Conservation (phyloP, 2,113 vertebrate genomes). For the Pterophyllum scalare region DNA sequence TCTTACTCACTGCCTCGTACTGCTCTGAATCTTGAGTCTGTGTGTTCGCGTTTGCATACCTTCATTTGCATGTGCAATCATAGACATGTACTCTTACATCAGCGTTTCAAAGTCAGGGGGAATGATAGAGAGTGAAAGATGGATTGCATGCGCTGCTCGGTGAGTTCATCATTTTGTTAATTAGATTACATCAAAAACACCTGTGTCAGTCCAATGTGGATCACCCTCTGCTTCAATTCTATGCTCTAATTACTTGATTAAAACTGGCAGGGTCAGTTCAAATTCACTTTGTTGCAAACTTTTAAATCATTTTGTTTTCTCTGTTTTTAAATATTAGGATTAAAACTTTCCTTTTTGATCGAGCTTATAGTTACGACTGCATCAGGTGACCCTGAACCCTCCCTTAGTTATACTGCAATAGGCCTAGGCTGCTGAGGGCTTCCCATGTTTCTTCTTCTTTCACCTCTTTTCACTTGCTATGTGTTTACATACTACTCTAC, state of each 20-base stretch:
- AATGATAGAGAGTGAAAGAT: not conserved
- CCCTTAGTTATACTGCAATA: too few species aligned
- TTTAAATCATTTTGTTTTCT: not conserved
- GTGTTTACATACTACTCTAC: too few species aligned
- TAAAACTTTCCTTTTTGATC: too few species aligned
- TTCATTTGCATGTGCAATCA: conserved; percentile 4
- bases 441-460: too few species aligned
- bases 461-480: too few species aligned
- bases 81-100: not conserved
- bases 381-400: too few species aligned
- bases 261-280: not conserved
- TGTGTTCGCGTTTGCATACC: not conserved
- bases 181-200: conserved; percentile 41
- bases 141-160: not conserved
- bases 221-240: conserved; percentile 16
- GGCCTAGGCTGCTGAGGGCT: too few species aligned
- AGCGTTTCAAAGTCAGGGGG: not conserved
- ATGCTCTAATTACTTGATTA: conserved; percentile 20
- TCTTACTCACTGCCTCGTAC: not conserved
- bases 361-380: too few species aligned
- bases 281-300: not conserved
- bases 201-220: conserved; percentile 20
- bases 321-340: too few species aligned
- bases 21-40: not conserved
- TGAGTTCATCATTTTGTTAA: conserved; percentile 23